Percentiles rank a stretch among this genome's conserved stretches.
phyloP scores from a whole-genome alignment of 2,888 invertebrate genomes.

The Perizoma flavofasciatum region DNA sequence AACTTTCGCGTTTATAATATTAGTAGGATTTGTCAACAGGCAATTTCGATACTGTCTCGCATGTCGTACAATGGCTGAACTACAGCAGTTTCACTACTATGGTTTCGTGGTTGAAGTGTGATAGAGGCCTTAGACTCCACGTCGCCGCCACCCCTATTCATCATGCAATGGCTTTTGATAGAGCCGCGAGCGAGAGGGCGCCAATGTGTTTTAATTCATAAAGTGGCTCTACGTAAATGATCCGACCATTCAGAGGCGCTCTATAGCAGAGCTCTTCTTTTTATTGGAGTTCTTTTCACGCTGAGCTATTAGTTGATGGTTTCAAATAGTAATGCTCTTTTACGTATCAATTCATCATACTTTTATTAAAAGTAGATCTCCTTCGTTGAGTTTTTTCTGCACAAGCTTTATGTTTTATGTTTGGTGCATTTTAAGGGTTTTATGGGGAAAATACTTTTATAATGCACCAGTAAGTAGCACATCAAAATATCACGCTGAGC shows the following conservation, averaged over 20 bases:
- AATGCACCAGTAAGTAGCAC: too few relatives aligned
- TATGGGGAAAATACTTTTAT: too few relatives aligned
- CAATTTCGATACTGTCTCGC: too few relatives aligned
- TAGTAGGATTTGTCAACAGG: too few relatives aligned
- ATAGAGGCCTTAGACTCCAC: background rate
- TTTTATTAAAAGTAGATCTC: background rate
- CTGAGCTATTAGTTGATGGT: constrained; percentile 20
- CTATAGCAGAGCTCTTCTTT: constrained; percentile 8
- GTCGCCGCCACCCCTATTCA: constrained; percentile 30
- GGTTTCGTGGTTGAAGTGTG: too few relatives aligned
- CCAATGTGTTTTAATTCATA: constrained; percentile 46
- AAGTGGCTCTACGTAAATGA: constrained; percentile 38
- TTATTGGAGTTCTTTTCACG: constrained; percentile 1
- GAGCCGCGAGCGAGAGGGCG: constrained; percentile 30
- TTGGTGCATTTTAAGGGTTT: too few relatives aligned
- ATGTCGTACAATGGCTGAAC: too few relatives aligned
- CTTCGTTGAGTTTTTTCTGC: too few relatives aligned
- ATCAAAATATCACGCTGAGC: too few relatives aligned
- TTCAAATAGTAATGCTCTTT: constrained; percentile 15
- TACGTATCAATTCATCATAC: background rate
- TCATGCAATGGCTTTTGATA: constrained; percentile 36
- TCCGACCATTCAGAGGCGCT: constrained; percentile 25
- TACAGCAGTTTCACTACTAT: too few relatives aligned
- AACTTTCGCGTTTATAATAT: too few relatives aligned
- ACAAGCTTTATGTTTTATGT: too few relatives aligned